Evolutionary conservation across 2,797 vertebrate genomes (phyloP).

Genomic region (Ammospiza maritima): DNA sequence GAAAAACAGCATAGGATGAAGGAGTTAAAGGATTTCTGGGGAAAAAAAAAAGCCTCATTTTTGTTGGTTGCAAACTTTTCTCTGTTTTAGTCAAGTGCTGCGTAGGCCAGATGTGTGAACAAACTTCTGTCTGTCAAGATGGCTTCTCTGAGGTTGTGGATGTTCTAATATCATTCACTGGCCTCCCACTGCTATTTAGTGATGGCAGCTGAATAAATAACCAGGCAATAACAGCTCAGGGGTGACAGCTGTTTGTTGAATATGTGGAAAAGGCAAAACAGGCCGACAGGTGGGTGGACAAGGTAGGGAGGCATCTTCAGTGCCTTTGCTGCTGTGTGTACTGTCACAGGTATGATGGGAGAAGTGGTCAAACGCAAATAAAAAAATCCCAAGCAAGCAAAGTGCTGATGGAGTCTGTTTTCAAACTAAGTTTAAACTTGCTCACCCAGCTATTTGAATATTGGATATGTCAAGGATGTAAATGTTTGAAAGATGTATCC

Average conservation of each 20-base stretch:
- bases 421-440: conserved; percentile 38
- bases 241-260: conserved; percentile 52
- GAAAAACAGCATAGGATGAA: background rate
- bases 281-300: background rate
- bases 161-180: conserved; percentile 23
- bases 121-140: conserved; percentile 17
- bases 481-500: background rate
- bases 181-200: conserved; percentile 43
- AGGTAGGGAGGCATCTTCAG: conserved; percentile 14
- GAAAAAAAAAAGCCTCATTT: background rate
- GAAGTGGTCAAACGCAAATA: background rate
- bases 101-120: background rate
- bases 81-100: background rate
- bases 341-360: background rate
- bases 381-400: background rate
- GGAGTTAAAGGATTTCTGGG: background rate
- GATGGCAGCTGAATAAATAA: conserved; percentile 61
- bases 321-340: background rate
- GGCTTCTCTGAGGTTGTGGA: background rate
- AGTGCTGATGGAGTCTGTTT: conserved; percentile 38
- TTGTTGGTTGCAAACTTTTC: background rate
- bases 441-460: conserved; percentile 36
- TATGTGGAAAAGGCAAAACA: conserved; percentile 6
- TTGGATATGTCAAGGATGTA: background rate
- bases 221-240: conserved; percentile 43